Percentiles rank a stretch among this genome's conserved stretches.
These are phyloP conservation scores for Blastobasis lacticolella DNA, from an alignment of 2,888 invertebrate species.

Conservation along the genomic window DNA sequence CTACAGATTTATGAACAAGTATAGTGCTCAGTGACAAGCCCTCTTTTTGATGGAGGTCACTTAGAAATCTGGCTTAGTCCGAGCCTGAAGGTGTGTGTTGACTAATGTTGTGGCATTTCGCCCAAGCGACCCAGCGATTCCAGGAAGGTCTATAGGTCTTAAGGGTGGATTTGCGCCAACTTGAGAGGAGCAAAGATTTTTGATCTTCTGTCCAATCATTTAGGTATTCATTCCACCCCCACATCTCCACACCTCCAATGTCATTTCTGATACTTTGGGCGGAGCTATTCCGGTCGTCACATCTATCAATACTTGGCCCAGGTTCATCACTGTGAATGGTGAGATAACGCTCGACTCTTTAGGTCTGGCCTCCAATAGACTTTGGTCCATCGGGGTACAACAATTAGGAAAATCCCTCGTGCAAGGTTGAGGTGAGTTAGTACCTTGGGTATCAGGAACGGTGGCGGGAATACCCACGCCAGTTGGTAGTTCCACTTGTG, in stretches of 20 bases:
- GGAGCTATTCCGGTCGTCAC: slow-evolving; percentile 9
- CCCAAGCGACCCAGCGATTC: slow-evolving; percentile 1
- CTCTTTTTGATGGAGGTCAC: neutral
- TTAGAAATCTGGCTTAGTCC: neutral
- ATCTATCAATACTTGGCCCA: slow-evolving; percentile 10
- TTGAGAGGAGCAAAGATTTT: neutral
- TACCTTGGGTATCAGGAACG: slow-evolving; percentile 10
- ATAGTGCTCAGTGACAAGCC: neutral
- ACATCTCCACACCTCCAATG: slow-evolving; percentile 11
- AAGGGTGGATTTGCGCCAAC: neutral
- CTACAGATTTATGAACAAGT: neutral
- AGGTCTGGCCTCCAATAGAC: slow-evolving; percentile 22
- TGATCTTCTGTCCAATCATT: slow-evolving; percentile 3
- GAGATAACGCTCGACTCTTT: slow-evolving; percentile 12
- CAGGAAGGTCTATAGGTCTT: neutral
- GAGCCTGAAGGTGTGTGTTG: neutral
- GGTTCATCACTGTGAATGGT: slow-evolving; percentile 8
- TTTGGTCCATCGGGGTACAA: slow-evolving; percentile 21
- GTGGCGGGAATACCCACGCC: slow-evolving; percentile 14
- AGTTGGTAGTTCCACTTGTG: slow-evolving; percentile 8
- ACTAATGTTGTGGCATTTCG: neutral
- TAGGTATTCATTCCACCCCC: slow-evolving; percentile 6
- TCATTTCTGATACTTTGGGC: slow-evolving; percentile 7
- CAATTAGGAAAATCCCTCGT: slow-evolving; percentile 5
- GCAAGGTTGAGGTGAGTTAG: slow-evolving; percentile 11